phyloP scores from a whole-genome alignment of 2,113 vertebrate genomes.

The Archilochus colubris region DNA sequence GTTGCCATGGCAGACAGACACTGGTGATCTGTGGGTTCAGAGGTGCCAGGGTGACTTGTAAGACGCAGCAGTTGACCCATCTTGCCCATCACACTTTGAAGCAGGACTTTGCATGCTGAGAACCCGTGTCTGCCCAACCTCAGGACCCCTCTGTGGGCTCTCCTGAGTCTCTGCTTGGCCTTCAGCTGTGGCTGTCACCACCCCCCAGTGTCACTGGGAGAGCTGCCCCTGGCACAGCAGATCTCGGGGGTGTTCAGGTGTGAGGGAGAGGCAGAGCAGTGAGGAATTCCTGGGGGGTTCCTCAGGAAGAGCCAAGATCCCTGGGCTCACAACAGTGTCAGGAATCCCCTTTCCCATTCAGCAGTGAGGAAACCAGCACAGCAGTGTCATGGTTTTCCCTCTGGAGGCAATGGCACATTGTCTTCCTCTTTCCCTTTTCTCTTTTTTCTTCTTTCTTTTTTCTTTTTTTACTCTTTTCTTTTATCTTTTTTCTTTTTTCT shows the following conservation, averaged over 20 bases:
- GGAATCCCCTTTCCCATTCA: background rate
- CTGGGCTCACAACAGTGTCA: background rate
- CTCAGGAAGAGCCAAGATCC: background rate
- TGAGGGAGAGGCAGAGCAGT: background rate
- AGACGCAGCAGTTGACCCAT: background rate
- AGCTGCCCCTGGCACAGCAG: background rate
- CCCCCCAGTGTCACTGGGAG: background rate
- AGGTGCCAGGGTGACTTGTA: background rate
- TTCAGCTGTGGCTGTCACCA: background rate
- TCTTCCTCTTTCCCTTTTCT: background rate
- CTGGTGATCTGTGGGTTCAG: background rate
- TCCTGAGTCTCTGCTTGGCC: background rate
- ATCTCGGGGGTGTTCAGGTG: background rate
- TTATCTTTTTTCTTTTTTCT: too few relatives aligned
- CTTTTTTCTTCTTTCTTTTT: too few relatives aligned
- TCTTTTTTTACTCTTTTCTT: too few relatives aligned
- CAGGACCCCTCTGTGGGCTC: background rate
- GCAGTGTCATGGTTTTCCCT: background rate
- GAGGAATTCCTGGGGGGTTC: background rate
- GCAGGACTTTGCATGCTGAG: background rate
- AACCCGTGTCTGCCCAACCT: background rate
- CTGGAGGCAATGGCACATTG: background rate
- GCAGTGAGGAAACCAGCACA: background rate
- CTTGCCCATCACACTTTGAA: background rate
- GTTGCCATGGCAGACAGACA: background rate